A percentile compares a stretch with the other conserved stretches of the same genome.
These are phyloP conservation scores for Bubo bubo DNA, from an alignment of 2,113 vertebrate genomes.

Conservation along the genomic window DNA sequence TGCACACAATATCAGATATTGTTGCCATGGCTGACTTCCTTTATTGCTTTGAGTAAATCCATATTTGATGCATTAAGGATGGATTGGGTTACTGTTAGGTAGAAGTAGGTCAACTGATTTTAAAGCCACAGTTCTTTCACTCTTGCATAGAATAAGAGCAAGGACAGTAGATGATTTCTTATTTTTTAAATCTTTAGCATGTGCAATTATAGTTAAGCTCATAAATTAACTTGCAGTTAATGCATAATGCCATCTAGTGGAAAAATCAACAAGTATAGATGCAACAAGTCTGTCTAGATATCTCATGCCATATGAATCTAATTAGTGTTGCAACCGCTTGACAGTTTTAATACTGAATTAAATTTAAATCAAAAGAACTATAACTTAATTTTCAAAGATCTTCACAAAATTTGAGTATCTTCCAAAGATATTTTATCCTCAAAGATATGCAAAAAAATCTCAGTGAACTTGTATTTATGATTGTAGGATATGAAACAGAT, in stretches of 20 bases:
- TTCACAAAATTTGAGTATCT: background rate
- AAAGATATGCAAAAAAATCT: background rate
- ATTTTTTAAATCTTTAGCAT: background rate
- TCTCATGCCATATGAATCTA: background rate
- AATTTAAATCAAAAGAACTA: background rate
- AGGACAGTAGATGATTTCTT: background rate
- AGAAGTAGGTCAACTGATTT: background rate
- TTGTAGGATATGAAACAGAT: background rate
- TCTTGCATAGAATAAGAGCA: background rate
- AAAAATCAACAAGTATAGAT: background rate
- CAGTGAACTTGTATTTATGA: background rate
- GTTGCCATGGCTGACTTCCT: slow-evolving; percentile 42
- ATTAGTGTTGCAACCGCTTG: background rate
- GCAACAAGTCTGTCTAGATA: background rate
- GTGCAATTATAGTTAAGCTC: background rate
- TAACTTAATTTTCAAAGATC: background rate
- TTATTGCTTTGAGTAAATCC: slow-evolving; percentile 51
- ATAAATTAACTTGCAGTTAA: slow-evolving; percentile 28
- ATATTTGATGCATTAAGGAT: slow-evolving; percentile 46
- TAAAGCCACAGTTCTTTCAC: background rate
- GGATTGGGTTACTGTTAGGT: background rate
- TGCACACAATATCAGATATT: slow-evolving; percentile 31
- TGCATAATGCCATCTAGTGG: slow-evolving; percentile 67
- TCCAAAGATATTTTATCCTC: background rate
- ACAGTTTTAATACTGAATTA: background rate